Evolutionary conservation across 2,888 invertebrate genomes (phyloP).

Genomic region (Eurois occulta): DNA sequence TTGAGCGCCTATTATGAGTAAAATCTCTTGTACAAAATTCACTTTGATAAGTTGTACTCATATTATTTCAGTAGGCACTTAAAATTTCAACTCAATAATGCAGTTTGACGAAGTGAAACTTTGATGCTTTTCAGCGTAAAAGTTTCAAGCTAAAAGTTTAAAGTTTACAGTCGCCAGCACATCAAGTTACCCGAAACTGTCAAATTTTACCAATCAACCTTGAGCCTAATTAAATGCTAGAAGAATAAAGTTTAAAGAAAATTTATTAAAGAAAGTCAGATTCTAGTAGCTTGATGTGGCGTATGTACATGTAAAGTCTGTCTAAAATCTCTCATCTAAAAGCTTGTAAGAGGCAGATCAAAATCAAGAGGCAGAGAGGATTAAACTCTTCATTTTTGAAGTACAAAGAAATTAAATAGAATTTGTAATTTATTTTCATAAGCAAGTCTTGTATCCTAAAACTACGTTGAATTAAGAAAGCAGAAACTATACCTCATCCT

Average conservation of each 20-base stretch:
- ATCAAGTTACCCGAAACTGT: too few relatives aligned
- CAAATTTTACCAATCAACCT: too few relatives aligned
- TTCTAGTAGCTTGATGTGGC: too few relatives aligned
- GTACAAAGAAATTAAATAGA: not conserved
- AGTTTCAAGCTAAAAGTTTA: not conserved
- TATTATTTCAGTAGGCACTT: slow-evolving; percentile 31
- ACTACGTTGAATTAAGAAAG: not conserved
- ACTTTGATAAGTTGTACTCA: not conserved
- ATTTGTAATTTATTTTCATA: not conserved
- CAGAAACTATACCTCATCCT: not conserved
- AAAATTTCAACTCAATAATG: not conserved
- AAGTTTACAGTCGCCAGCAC: too few relatives aligned
- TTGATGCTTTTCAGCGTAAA: not conserved
- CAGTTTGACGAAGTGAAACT: not conserved
- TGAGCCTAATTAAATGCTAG: too few relatives aligned
- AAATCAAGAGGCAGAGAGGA: too few relatives aligned
- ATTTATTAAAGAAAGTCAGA: too few relatives aligned
- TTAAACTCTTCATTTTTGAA: not conserved
- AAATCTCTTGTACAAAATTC: not conserved
- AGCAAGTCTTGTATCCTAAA: too few relatives aligned
- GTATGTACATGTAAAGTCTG: not conserved
- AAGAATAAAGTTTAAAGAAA: too few relatives aligned
- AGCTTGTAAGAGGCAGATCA: not conserved
- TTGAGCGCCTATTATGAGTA: not conserved
- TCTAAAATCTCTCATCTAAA: not conserved